Percentiles rank a stretch among this genome's conserved stretches.
Conservation (phyloP, 2,888 invertebrate species). For the Drosophila mulleri region DNA sequence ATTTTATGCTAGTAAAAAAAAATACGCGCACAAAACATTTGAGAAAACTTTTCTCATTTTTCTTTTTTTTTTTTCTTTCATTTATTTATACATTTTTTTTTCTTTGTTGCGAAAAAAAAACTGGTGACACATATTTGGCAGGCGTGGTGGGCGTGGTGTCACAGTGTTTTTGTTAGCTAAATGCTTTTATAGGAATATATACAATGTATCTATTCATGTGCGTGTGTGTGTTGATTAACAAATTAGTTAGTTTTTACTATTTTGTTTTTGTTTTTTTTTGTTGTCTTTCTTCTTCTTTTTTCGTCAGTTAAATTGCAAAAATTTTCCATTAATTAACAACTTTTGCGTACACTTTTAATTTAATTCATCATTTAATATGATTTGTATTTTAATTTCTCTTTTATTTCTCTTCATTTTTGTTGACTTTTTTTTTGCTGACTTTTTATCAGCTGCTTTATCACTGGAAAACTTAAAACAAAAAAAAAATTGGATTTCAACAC, state of each 20-base stretch:
- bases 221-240: slow-evolving; percentile 3
- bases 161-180: neutral
- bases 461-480: slow-evolving; percentile 37
- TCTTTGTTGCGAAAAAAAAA: neutral
- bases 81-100: neutral
- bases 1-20: slow-evolving; percentile 13
- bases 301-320: neutral
- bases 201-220: neutral
- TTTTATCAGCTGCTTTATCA: slow-evolving; percentile 39
- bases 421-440: neutral
- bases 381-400: neutral
- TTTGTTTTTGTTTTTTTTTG: too few relatives aligned
- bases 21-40: slow-evolving; percentile 10
- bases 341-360: slow-evolving; percentile 39
- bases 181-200: neutral
- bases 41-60: slow-evolving; percentile 4
- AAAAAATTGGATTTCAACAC: slow-evolving; percentile 35
- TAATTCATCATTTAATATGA: slow-evolving; percentile 7
- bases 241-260: slow-evolving; percentile 4
- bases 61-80: too few relatives aligned
- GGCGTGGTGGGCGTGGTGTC: slow-evolving; percentile 1
- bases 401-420: neutral
- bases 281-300: neutral
- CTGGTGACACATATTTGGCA: slow-evolving; percentile 46
- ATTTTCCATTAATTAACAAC: slow-evolving; percentile 52